Conservation (phyloP, 2,888 invertebrate species). For the Cantharis nigra region DNA sequence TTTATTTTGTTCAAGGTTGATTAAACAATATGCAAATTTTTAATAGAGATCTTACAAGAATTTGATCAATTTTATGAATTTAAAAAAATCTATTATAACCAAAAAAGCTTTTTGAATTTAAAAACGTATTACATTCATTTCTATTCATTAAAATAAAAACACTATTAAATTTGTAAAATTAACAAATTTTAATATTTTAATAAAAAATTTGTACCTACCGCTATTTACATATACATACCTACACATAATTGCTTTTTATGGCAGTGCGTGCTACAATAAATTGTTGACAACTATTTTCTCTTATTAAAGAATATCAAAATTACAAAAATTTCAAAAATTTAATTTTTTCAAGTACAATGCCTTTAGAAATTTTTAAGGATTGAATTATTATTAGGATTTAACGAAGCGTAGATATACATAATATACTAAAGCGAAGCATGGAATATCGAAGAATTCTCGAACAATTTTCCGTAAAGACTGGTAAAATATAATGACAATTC, state of each 20-base stretch:
- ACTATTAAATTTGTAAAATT: not conserved
- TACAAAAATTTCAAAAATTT: not conserved
- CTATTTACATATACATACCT: not conserved
- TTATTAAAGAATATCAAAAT: not conserved
- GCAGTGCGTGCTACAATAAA: not conserved
- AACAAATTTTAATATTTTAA: not conserved
- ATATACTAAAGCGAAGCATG: too few relatives aligned
- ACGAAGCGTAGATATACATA: not conserved
- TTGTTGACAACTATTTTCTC: not conserved
- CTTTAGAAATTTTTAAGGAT: not conserved
- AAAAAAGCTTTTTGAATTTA: too few relatives aligned
- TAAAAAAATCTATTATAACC: too few relatives aligned
- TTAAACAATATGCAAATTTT: not conserved
- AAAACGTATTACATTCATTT: too few relatives aligned
- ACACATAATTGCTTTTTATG: not conserved
- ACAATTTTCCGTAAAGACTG: too few relatives aligned
- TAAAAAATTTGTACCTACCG: not conserved
- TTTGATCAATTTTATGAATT: not conserved
- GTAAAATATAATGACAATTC: too few relatives aligned
- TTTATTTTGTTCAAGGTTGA: not conserved
- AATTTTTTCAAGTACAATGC: not conserved
- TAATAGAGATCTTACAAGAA: not conserved
- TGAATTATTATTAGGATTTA: not conserved
- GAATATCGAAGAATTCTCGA: too few relatives aligned
- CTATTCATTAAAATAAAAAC: too few relatives aligned